Base-by-base conservation (phyloP, 92 coral and sea anemone genomes). In the Blastomussa wellsi region DNA sequence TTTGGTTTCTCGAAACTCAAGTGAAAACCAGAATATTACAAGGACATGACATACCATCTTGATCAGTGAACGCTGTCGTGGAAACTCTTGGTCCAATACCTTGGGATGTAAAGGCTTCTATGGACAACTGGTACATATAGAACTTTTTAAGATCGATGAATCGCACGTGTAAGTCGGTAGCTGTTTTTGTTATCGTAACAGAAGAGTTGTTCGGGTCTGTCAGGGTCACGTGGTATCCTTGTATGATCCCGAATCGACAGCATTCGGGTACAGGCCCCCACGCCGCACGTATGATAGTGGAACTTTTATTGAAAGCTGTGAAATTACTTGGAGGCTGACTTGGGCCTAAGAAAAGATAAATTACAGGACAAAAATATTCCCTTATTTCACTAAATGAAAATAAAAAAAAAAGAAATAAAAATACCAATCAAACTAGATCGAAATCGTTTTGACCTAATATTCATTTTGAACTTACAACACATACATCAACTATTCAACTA, bases 251-350 rank as follows among this genome's bases (percentile, higher is more conserved):
- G 22, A 86, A 79, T 41, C 49, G 91, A 74, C 86, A 89, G 12
- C 80, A 78, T 24, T 77, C 76, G 69, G 97, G 93, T 37, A 93
- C 93, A 39, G 74, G 71, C 6, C 85, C 86, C 98, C 98, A 95
- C 52, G 26, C 13, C 10, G 89, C 94, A 26, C 62, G 82, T 31
- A 95, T 37, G 35, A 84, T 76, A 17, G 95, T 89, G 0, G 98
- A 93, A 31, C 94, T 90, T 48, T 79, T 53, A 80, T 92, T 86
- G 90, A 70, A 62, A 33, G 86, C 94, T 77, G 64, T 71, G 36
- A 92, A 74, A 20, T 83, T 76, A 82, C 74, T 78, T 17, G 98
- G 98, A 36, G 95, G 89, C 36, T 81, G 71, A 33, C 83, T 72
- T 69, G 98, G 98, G 26, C 85, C 98, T 95, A 70, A 31, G 19